phyloP scores from a whole-genome alignment of 2,888 invertebrate species.

The Monochamus alternatus region DNA sequence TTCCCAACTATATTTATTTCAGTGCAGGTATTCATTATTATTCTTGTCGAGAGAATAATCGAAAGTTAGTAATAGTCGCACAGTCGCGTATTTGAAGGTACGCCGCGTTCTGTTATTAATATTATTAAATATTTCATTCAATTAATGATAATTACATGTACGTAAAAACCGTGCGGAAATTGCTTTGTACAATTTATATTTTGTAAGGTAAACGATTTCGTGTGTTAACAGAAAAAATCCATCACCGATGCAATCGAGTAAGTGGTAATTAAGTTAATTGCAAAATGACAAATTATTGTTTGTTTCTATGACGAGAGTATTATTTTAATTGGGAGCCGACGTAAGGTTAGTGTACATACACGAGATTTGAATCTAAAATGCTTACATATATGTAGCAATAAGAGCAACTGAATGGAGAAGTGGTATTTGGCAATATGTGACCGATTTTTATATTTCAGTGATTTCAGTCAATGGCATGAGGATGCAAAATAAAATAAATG shows the following conservation, averaged over 20 bases:
- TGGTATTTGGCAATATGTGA: too few species aligned
- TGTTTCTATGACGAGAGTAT: neutral
- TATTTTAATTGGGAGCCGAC: neutral
- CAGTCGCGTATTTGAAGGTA: neutral
- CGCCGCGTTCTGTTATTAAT: neutral
- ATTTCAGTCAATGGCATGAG: too few species aligned
- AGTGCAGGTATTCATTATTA: conserved; percentile 29
- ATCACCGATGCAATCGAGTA: conserved; percentile 1
- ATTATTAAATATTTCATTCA: neutral
- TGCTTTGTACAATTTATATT: neutral
- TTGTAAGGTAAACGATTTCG: neutral
- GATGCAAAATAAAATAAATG: too few species aligned
- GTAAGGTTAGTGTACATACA: too few species aligned
- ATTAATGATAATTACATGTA: neutral
- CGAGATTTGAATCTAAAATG: too few species aligned
- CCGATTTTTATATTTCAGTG: too few species aligned
- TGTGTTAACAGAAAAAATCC: conserved; percentile 4
- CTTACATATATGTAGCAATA: too few species aligned
- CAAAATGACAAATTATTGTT: neutral
- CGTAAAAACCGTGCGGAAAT: neutral
- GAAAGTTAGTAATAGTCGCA: conserved; percentile 18
- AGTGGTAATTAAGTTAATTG: neutral
- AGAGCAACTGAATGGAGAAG: too few species aligned
- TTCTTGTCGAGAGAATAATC: conserved; percentile 16
- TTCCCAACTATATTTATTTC: conserved; percentile 32